These are phyloP conservation scores for Rhineura floridana DNA, from an alignment of 2,113 vertebrate genomes.

Conservation along the genomic window DNA sequence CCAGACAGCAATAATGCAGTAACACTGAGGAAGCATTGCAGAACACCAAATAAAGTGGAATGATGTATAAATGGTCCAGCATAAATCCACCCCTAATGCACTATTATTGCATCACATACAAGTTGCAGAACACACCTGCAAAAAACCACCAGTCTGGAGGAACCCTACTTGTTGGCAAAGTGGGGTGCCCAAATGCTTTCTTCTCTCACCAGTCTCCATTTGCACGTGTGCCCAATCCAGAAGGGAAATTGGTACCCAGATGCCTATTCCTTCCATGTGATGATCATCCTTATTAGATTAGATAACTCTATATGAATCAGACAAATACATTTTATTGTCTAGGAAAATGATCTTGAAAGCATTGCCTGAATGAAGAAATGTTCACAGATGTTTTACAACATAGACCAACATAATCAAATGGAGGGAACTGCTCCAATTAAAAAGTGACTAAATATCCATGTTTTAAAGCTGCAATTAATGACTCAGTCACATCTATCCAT, in stretches of 20 bases:
- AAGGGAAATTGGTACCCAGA: not conserved
- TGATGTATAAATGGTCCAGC: no score
- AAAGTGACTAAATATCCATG: not conserved
- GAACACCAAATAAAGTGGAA: no score
- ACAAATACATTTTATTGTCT: not conserved
- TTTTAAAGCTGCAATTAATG: conserved; percentile 14
- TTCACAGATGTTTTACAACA: not conserved
- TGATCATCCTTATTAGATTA: not conserved
- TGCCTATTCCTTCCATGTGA: not conserved
- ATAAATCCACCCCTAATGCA: no score
- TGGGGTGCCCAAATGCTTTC: not conserved
- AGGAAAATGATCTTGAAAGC: not conserved
- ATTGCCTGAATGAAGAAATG: not conserved
- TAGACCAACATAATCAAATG: no score
- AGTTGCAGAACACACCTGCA: no score
- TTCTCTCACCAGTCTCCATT: not conserved
- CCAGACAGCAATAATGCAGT: no score
- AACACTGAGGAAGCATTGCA: no score
- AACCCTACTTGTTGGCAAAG: not conserved
- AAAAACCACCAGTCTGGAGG: no score
- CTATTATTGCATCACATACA: no score
- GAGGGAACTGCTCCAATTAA: conserved; percentile 3
- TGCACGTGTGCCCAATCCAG: not conserved
- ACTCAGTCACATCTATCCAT: not conserved
- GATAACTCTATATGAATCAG: not conserved